These are phyloP conservation scores for Polyploca ridens DNA, from an alignment of 2,888 invertebrate genomes.

Conservation along the genomic window DNA sequence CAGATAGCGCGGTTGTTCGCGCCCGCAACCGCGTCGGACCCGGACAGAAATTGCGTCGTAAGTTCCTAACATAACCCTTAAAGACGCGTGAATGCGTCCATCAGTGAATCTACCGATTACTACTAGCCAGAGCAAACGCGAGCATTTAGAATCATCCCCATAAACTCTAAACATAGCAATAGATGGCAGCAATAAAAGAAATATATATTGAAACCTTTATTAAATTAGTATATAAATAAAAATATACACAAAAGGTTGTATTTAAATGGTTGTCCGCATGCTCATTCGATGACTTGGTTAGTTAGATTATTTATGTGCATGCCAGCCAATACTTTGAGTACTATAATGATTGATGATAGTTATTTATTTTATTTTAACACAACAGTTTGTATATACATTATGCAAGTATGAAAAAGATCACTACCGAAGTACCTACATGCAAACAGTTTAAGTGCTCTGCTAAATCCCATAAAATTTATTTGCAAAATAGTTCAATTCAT, in stretches of 20 bases:
- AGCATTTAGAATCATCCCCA: not conserved
- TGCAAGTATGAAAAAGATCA: not conserved
- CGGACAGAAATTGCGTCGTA: conserved; percentile 3
- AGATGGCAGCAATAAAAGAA: too few species aligned
- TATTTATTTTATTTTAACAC: not conserved
- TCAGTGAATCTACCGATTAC: not conserved
- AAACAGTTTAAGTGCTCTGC: too few species aligned
- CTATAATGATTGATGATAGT: not conserved
- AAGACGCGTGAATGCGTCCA: not conserved
- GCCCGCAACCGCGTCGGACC: not conserved
- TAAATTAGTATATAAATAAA: too few species aligned
- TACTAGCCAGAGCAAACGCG: not conserved
- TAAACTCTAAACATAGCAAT: not conserved
- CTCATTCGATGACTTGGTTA: not conserved
- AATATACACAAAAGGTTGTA: too few species aligned
- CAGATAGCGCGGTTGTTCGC: conserved; percentile 8
- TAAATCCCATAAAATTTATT: too few species aligned
- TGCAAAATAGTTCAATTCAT: too few species aligned
- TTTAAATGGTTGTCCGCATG: not conserved
- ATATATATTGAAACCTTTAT: not conserved
- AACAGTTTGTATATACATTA: not conserved
- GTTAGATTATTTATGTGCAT: not conserved
- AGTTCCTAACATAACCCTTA: conserved; percentile 7
- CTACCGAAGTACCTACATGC: too few species aligned
- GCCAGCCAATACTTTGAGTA: not conserved